Percentiles rank a stretch among this genome's conserved stretches.
These are phyloP conservation scores for Neoarius graeffei DNA, from an alignment of 2,113 vertebrate genomes.

Conservation along the genomic window DNA sequence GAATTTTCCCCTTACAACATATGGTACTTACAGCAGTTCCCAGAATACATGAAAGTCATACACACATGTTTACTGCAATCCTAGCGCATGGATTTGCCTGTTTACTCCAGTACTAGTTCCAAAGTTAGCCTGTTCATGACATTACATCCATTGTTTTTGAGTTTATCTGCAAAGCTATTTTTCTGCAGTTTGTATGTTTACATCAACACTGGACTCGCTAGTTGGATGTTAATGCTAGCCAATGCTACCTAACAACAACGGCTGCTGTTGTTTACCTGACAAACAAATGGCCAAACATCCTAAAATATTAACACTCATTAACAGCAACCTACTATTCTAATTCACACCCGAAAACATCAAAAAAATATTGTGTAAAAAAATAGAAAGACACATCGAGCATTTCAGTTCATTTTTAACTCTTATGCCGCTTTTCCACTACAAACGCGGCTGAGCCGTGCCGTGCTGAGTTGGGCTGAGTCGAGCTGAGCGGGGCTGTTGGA, in stretches of 20 bases:
- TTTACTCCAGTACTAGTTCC: not conserved
- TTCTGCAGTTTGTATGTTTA: not conserved
- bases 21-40: not conserved
- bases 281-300: too few species aligned
- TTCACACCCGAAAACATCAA: not conserved
- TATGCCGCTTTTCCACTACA: too few species aligned
- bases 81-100: not conserved
- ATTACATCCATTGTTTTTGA: not conserved
- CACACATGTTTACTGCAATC: not conserved
- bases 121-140: not conserved
- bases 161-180: not conserved
- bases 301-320: not conserved
- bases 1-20: not conserved
- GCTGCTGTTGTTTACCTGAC: too few species aligned
- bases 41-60: not conserved
- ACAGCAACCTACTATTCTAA: not conserved
- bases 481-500: too few species aligned
- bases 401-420: not conserved
- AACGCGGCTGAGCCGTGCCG: too few species aligned
- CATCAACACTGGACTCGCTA: not conserved
- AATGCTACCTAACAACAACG: not conserved
- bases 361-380: not conserved
- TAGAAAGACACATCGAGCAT: not conserved
- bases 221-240: not conserved
- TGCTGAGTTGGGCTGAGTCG: too few species aligned